A percentile compares a stretch with the other conserved stretches of the same genome.
These are phyloP conservation scores for Neelides sp. DNA, from an alignment of 1,140 invertebrate species.

Conservation along the genomic window DNA sequence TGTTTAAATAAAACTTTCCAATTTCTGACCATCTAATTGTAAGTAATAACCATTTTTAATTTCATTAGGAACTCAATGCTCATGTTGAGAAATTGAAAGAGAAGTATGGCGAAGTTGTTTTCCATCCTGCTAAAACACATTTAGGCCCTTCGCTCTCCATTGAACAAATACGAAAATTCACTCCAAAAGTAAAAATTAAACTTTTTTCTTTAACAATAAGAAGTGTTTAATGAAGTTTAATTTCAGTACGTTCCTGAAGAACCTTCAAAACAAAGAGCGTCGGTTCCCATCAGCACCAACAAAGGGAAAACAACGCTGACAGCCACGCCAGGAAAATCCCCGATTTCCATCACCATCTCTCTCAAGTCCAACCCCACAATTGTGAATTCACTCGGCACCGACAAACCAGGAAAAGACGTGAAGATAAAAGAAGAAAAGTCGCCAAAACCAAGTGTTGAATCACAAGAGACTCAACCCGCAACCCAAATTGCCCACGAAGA, in stretches of 20 bases:
- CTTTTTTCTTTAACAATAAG: background rate
- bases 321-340: constrained; percentile 5
- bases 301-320: background rate
- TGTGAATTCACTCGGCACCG: constrained; percentile 18
- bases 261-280: constrained; percentile 3
- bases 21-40: background rate
- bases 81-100: constrained; percentile 58
- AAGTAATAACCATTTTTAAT: background rate
- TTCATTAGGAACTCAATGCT: constrained; percentile 48
- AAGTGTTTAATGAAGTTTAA: background rate
- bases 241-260: constrained; percentile 18
- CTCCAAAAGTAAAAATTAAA: constrained; percentile 22
- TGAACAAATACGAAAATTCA: constrained; percentile 20
- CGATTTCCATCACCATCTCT: constrained; percentile 27
- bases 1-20: background rate
- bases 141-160: constrained; percentile 32
- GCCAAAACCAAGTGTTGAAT: background rate
- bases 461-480: background rate
- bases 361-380: constrained; percentile 27
- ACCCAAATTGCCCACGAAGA: constrained; percentile 3
- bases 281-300: constrained; percentile 4
- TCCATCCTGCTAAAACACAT: constrained; percentile 55
- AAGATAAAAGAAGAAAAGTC: background rate
- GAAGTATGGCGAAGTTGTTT: constrained; percentile 63
- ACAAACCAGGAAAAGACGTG: constrained; percentile 9